phyloP scores from a whole-genome alignment of 1,140 invertebrate species.

The Panagrolaimus sp. region DNA sequence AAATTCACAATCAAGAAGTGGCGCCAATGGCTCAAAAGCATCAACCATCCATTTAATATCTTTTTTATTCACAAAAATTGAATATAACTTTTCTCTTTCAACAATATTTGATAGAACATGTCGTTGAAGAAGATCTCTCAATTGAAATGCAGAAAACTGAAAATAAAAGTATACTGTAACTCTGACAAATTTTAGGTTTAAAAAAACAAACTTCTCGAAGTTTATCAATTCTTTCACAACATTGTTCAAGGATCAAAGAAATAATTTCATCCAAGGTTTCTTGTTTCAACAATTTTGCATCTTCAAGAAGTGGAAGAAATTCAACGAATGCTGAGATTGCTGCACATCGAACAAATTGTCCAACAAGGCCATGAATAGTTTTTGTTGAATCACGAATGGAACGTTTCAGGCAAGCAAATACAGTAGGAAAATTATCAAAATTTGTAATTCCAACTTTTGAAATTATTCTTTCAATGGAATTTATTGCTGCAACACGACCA shows the following conservation, averaged over 20 bases:
- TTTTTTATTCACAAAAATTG: neutral
- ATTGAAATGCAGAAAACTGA: neutral
- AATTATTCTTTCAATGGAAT: neutral
- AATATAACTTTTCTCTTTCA: too few relatives aligned
- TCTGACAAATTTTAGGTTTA: neutral
- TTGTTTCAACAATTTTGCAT: too few relatives aligned
- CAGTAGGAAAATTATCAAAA: constrained; percentile 2
- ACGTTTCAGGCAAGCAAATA: neutral
- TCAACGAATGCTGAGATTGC: neutral
- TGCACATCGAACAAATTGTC: neutral
- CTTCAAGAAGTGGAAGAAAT: neutral
- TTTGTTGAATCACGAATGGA: neutral
- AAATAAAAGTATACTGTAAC: neutral
- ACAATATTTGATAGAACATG: too few relatives aligned
- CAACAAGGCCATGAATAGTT: neutral
- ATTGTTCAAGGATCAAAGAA: neutral
- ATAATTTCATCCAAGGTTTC: neutral
- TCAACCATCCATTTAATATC: constrained; percentile 3
- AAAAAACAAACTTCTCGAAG: constrained; percentile 5
- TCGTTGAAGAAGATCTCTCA: neutral
- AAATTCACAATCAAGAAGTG: neutral
- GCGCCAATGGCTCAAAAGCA: neutral
- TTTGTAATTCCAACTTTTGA: neutral
- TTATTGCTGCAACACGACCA: neutral
- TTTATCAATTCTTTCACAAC: constrained; percentile 4